phyloP scores from a whole-genome alignment of 2,113 vertebrate species.

The Osmerus eperlanus region DNA sequence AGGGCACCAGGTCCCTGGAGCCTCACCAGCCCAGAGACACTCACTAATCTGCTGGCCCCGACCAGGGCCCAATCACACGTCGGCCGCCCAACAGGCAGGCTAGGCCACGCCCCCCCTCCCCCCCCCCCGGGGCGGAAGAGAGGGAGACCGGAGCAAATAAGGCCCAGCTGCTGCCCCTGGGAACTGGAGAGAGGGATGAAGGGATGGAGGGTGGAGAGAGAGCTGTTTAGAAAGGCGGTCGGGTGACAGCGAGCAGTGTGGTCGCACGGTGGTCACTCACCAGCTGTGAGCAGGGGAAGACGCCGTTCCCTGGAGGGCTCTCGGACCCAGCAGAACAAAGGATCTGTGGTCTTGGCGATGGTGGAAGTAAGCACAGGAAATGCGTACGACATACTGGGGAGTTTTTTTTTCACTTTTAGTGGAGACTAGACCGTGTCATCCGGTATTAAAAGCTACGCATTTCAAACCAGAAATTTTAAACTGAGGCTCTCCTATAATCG shows the following conservation, averaged over 20 bases:
- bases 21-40: constrained; percentile 61
- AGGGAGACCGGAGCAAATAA: constrained; percentile 64
- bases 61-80: constrained; percentile 56
- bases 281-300: constrained; percentile 32
- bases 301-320: constrained; percentile 28
- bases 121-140: constrained; percentile 33
- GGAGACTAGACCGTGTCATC: constrained; percentile 38
- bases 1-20: constrained; percentile 56
- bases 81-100: constrained; percentile 47
- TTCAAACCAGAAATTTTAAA: constrained; percentile 53
- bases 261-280: constrained; percentile 21
- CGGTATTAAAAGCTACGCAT: constrained; percentile 45
- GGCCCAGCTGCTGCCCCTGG: constrained; percentile 63
- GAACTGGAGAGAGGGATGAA: constrained; percentile 33
- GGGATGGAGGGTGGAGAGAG: background rate
- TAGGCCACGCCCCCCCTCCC: constrained; percentile 22
- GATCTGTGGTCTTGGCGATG: constrained; percentile 43
- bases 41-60: constrained; percentile 67
- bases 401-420: constrained; percentile 42
- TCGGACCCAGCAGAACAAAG: constrained; percentile 66
- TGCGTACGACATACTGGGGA: constrained; percentile 45
- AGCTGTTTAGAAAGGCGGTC: constrained; percentile 5
- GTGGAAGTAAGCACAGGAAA: constrained; percentile 60
- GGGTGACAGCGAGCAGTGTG: constrained; percentile 24
- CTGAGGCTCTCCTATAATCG: constrained; percentile 37